Conservation (phyloP, 2,888 invertebrate genomes). For the Ormyrus nitidulus region DNA sequence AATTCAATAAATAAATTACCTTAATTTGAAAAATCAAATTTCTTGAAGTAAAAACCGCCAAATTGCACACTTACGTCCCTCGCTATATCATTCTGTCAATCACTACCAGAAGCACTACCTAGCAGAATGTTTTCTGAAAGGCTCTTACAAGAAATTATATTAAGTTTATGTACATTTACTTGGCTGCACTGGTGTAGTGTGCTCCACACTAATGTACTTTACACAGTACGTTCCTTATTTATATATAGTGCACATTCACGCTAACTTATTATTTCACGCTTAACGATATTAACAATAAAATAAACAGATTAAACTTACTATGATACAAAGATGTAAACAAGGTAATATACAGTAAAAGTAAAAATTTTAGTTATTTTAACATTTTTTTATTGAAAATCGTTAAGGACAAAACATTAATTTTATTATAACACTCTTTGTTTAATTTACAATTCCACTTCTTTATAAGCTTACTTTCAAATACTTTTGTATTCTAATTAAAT, state of each 20-base stretch:
- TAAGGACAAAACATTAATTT: conserved; percentile 50
- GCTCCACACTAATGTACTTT: not conserved
- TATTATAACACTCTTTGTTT: conserved; percentile 39
- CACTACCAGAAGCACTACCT: not conserved
- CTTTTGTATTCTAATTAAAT: conserved; percentile 20
- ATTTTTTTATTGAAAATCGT: conserved; percentile 56
- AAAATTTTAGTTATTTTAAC: conserved; percentile 32
- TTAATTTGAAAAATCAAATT: conserved; percentile 47
- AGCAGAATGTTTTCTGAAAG: conserved; percentile 45
- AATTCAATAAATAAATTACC: conserved; percentile 32
- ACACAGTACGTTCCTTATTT: no score
- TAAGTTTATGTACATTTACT: conserved; percentile 15
- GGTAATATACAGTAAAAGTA: not conserved
- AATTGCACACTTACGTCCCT: conserved; percentile 22
- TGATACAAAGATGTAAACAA: not conserved
- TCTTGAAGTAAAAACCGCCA: conserved; percentile 32
- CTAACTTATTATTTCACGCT: no score
- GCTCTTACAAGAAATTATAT: conserved; percentile 9
- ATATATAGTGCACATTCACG: no score
- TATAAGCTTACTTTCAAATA: conserved; percentile 32
- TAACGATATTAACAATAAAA: not conserved
- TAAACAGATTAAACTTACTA: not conserved
- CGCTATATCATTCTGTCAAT: conserved; percentile 11
- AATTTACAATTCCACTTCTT: conserved; percentile 48
- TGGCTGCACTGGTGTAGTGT: conserved; percentile 34